These are phyloP conservation scores for Gadopsis marmoratus DNA, from an alignment of 2,797 vertebrate genomes.

Conservation along the genomic window DNA sequence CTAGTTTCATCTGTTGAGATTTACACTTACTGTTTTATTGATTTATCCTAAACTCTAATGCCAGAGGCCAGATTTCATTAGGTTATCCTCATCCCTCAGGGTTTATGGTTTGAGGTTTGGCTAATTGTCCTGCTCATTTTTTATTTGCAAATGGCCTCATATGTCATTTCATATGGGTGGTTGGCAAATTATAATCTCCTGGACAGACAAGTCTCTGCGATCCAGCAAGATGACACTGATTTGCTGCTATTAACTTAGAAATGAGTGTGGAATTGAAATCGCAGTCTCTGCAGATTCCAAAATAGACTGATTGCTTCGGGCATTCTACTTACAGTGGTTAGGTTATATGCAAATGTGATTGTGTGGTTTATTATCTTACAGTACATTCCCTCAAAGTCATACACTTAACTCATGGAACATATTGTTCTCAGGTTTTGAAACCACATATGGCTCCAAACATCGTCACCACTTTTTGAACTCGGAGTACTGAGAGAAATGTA, in stretches of 20 bases:
- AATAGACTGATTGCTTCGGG: conserved; percentile 55
- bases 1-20: conserved; percentile 33
- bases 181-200: conserved; percentile 47
- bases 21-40: conserved; percentile 31
- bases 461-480: conserved; percentile 10
- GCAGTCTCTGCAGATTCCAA: conserved; percentile 43
- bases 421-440: conserved; percentile 47
- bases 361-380: conserved; percentile 59
- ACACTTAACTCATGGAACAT: conserved; percentile 45
- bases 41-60: conserved; percentile 31
- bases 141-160: conserved; percentile 51
- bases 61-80: conserved; percentile 42
- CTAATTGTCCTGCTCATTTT: conserved; percentile 57
- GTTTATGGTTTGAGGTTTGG: conserved; percentile 55
- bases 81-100: conserved; percentile 34
- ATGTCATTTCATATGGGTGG: conserved; percentile 48
- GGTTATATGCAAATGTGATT: conserved; percentile 70
- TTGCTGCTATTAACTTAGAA: conserved; percentile 64
- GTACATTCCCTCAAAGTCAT: conserved; percentile 12
- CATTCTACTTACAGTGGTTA: conserved; percentile 37
- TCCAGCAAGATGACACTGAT: conserved; percentile 64
- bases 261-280: conserved; percentile 54
- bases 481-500: conserved; percentile 33
- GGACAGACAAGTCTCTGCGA: conserved; percentile 28
- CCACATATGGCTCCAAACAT: conserved; percentile 38